These are phyloP conservation scores for Gymnoscopelus braueri DNA, from an alignment of 2,797 vertebrate species.

Conservation along the genomic window DNA sequence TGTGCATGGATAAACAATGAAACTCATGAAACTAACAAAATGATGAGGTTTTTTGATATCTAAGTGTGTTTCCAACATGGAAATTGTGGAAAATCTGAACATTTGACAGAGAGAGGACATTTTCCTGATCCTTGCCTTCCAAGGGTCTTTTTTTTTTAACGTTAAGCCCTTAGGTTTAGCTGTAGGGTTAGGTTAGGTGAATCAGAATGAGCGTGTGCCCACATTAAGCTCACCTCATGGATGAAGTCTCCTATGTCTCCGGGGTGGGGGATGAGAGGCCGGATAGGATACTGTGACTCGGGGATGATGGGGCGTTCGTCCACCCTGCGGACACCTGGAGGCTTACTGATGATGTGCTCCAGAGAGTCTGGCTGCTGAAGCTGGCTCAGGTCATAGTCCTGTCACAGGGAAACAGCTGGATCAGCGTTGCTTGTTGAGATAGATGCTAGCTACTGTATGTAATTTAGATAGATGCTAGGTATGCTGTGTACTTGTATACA, in stretches of 20 bases:
- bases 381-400: constrained; percentile 97
- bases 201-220: no score
- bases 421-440: no score
- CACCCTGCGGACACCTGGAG: constrained; percentile 89
- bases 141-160: no score
- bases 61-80: background rate
- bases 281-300: constrained; percentile 93
- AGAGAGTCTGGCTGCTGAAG: constrained; percentile 94
- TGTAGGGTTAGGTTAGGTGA: no score
- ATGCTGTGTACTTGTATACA: no score
- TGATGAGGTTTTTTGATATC: constrained; percentile 2
- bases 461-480: no score
- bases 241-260: constrained; percentile 93
- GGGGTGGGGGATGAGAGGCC: constrained; percentile 92
- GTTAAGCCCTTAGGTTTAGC: no score
- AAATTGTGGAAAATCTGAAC: no score
- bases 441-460: no score
- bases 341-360: constrained; percentile 92
- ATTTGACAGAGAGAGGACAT: no score
- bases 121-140: no score
- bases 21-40: constrained; percentile 3
- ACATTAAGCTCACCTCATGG: constrained; percentile 85
- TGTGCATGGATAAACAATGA: constrained; percentile 34
- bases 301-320: constrained; percentile 93
- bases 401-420: constrained; percentile 18